phyloP scores from a whole-genome alignment of 2,888 invertebrate genomes.

The Pterostichus niger region DNA sequence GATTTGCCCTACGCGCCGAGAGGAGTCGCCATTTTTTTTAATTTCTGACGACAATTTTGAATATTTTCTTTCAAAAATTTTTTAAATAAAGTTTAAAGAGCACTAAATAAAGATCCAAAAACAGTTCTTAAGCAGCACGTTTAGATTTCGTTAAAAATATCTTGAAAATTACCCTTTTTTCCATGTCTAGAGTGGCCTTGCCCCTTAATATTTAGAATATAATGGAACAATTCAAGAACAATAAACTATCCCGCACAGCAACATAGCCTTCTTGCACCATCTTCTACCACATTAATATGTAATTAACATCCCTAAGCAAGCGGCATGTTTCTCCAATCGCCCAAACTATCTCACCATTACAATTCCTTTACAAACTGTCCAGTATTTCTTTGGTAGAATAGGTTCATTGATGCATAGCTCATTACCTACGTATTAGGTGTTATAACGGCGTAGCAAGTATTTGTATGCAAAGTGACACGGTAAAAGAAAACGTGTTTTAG shows the following conservation, averaged over 20 bases:
- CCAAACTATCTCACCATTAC: constrained; percentile 7
- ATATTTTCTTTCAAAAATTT: too few species aligned
- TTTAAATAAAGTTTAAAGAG: too few species aligned
- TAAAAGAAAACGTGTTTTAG: constrained; percentile 54
- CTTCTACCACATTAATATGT: constrained; percentile 68
- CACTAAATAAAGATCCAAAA: too few species aligned
- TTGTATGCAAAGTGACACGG: constrained; percentile 69
- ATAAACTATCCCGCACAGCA: background rate
- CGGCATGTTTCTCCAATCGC: constrained; percentile 66
- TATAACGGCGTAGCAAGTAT: constrained; percentile 68
- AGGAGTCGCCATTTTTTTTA: too few species aligned
- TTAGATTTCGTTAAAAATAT: too few species aligned
- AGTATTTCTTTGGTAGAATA: constrained; percentile 66
- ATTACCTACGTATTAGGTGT: constrained; percentile 69
- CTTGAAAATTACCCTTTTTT: too few species aligned
- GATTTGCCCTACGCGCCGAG: too few species aligned
- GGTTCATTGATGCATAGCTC: constrained; percentile 70
- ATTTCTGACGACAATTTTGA: too few species aligned
- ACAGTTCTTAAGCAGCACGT: too few species aligned
- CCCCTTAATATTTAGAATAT: too few species aligned
- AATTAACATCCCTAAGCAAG: constrained; percentile 69
- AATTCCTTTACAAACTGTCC: constrained; percentile 53
- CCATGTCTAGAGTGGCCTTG: too few species aligned
- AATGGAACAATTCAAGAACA: too few species aligned
- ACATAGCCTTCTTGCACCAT: constrained; percentile 53